These are phyloP conservation scores for Netelia virgata DNA, from an alignment of 2,888 invertebrate genomes.

Conservation along the genomic window DNA sequence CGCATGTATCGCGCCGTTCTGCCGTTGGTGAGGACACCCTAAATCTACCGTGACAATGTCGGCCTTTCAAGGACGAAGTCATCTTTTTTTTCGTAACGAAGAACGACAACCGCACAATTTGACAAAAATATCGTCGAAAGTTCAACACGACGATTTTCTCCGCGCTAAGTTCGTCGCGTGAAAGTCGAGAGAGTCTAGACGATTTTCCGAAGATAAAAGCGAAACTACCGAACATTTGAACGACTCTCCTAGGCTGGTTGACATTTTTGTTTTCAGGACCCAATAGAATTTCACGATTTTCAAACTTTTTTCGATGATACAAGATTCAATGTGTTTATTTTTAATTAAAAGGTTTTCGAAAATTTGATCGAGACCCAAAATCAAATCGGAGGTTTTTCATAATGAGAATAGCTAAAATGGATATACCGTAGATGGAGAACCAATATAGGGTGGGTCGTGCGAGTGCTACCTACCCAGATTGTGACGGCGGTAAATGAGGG, in stretches of 20 bases:
- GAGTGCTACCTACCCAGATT: constrained; percentile 30
- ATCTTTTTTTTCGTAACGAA: constrained; percentile 16
- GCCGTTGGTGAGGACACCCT: background rate
- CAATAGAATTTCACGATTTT: background rate
- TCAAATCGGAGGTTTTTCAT: constrained; percentile 68
- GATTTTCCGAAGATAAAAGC: constrained; percentile 58
- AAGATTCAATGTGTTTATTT: constrained; percentile 56
- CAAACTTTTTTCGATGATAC: constrained; percentile 40
- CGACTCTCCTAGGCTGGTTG: background rate
- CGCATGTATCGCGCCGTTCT: constrained; percentile 6
- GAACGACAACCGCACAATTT: constrained; percentile 36
- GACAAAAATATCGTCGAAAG: constrained; percentile 24
- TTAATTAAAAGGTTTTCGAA: constrained; percentile 2
- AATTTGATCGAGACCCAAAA: constrained; percentile 22
- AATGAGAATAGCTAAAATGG: constrained; percentile 81
- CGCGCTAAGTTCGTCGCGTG: constrained; percentile 32
- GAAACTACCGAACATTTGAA: constrained; percentile 13
- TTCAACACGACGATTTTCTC: background rate
- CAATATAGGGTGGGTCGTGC: constrained; percentile 79
- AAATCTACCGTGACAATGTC: constrained; percentile 50
- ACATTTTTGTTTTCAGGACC: background rate
- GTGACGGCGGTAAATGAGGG: constrained; percentile 35
- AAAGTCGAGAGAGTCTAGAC: constrained; percentile 39
- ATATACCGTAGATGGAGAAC: constrained; percentile 80
- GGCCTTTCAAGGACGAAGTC: constrained; percentile 30